Base-by-base conservation (phyloP, 2,113 vertebrate genomes). In the Apodemus speciosus region DNA sequence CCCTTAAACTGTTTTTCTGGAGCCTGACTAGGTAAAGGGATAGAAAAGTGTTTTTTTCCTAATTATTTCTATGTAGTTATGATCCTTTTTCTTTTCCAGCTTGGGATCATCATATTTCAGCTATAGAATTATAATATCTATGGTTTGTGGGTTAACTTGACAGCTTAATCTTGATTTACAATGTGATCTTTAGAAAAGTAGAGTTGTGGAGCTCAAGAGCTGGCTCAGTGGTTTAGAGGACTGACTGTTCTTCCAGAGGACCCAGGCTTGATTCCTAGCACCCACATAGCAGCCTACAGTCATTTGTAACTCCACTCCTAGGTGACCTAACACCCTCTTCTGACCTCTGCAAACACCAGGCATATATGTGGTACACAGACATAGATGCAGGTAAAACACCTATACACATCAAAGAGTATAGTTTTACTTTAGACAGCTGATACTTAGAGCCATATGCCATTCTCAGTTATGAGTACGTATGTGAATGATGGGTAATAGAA, bases 61-160 rank as follows among this genome's bases (percentile, higher is more conserved):
- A 46, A 69, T 92, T 88, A n/a, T 7, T 64, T 3, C 35, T 69
- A 13, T 30, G n/a, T 53, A 35, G 14, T 79, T 32, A 10, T 56
- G 23, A 15, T 80, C 32, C 43, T 88, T 66, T 64, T 87, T 35
- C 14, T n/a, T 95, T 89, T 64, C 43, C 9, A 71, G 43, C 6
- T 76, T 23, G 49, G 23, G 40, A 89, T 92, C 84, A 89, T 93
- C 79, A 46, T 75, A 60, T 84, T 91, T 94, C n/a, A 94, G 27
- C 64, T 76, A 43, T 25, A 72, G 88, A 83, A 30, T 86, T 90
- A 68, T 56, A 89, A 35, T 92, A 91, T 79, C 51, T 88, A 40
- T 49, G 40, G 46, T 92, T 90, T 66, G 46, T 90, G 23, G 38
- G 14, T 81, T 77, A 84, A 32, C 27, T 46, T 87, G 58, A 53